Base-by-base conservation (phyloP, 2,797 vertebrate genomes). In the Bufotes viridis region DNA sequence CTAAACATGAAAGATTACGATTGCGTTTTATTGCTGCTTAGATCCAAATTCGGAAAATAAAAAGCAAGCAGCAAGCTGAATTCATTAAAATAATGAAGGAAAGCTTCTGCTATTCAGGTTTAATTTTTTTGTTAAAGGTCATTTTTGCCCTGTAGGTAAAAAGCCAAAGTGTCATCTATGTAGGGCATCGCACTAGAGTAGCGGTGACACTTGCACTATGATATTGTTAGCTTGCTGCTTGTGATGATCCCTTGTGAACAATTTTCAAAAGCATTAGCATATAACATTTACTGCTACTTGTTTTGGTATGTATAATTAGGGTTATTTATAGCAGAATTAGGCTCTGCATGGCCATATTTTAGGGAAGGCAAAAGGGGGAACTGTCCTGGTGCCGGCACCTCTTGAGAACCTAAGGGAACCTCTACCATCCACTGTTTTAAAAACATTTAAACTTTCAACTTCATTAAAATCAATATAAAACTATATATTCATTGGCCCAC, bases 1-100 rank as follows among this genome's bases (percentile, higher is more conserved):
- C 75, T 79, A 65, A 65, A 78, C 75, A 86, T 86, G 57, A 78
- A 84, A 61, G 57, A 76, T 84, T 76, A 60, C 15, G 49, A 76
- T 49, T 51, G 29, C 53, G 76, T 17, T 74, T 76, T 72, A 14
- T 34, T 55, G 65, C 63, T 70, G 49, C 22, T 70, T 70, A 82
- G 20, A 76, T 51, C 74, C 74, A 76, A n/a, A 76, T 10, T 2
- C 3, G 12, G 53, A 49, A 49, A 53, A 49, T 53, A 10, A n/a
- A 24, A 51, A 5, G 49, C 42, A 51, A 51, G 20, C 72, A 8
- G 49, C n/a, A 24, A 24, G 51, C 75, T 8, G 6, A 14, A 55
- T 78, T 53, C 51, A 72, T 29, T n/a, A 69, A 55, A 26, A 26
- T 70, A 24, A 7, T 55, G 7, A 49, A 22, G n/a, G 13, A n/a